phyloP scores from a whole-genome alignment of 2,797 vertebrate genomes.

The Eidolon dupreanum region DNA sequence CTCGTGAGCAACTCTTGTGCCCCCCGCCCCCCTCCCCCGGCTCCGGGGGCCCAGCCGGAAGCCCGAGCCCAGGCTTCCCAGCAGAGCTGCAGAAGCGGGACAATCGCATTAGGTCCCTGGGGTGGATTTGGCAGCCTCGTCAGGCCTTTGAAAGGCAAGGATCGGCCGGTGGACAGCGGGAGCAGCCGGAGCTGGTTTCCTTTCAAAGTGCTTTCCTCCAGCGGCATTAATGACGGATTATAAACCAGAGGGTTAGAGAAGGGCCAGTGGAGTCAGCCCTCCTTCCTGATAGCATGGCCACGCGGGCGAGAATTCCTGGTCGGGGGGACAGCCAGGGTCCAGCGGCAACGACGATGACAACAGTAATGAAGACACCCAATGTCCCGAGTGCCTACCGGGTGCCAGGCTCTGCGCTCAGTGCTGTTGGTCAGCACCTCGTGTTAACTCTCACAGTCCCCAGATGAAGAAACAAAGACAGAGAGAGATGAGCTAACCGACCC shows the following conservation, averaged over 20 bases:
- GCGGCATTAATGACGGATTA: constrained; percentile 82
- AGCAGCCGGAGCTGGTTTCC: constrained; percentile 72
- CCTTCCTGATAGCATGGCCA: constrained; percentile 78
- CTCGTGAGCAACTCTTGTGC: neutral
- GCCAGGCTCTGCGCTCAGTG: neutral
- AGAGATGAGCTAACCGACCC: neutral
- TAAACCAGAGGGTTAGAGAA: constrained; percentile 79
- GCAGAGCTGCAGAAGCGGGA: constrained; percentile 78
- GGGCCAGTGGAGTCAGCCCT: constrained; percentile 64
- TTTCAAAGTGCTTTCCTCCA: constrained; percentile 80
- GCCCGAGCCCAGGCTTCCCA: constrained; percentile 59
- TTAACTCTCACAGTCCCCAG: neutral
- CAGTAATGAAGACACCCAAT: neutral
- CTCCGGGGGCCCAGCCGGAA: neutral
- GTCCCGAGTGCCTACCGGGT: accelerated
- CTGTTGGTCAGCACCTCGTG: accelerated
- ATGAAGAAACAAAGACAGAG: neutral
- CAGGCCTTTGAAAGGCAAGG: constrained; percentile 75
- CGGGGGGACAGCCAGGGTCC: neutral
- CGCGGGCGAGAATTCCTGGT: constrained; percentile 61
- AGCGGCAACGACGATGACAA: neutral
- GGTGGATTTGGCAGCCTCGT: constrained; percentile 77
- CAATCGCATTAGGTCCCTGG: constrained; percentile 80
- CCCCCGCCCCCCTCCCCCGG: neutral
- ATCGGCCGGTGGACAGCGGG: constrained; percentile 73